Evolutionary conservation across 92 coral and sea anemone genomes (phyloP).

Genomic region (Isaurus tuberculatus): DNA sequence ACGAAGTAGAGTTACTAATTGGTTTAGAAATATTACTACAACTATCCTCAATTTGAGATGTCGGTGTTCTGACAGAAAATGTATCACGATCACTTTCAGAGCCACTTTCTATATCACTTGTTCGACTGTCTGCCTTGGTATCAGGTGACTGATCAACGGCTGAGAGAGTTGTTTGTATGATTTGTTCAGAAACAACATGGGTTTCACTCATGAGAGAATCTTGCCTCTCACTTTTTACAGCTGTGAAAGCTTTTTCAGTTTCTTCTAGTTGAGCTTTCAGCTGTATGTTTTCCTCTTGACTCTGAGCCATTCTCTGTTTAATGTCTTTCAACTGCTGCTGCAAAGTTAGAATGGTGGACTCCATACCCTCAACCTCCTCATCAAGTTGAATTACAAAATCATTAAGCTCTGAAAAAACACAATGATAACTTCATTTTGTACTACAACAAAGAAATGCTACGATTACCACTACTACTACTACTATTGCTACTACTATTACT

Average conservation of each 20-base stretch:
- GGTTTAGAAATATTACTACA: slow-evolving; percentile 35
- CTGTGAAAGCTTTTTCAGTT: slow-evolving; percentile 67
- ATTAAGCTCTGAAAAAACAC: slow-evolving; percentile 77
- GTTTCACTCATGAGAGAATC: slow-evolving; percentile 49
- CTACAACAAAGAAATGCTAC: too few species aligned
- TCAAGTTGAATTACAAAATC: slow-evolving; percentile 98
- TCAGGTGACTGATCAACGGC: slow-evolving; percentile 7
- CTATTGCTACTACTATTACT: too few species aligned
- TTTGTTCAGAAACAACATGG: slow-evolving; percentile 57
- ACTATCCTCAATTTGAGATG: slow-evolving; percentile 30
- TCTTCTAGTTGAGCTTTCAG: slow-evolving; percentile 62
- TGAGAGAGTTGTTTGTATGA: not conserved
- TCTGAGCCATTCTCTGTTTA: slow-evolving; percentile 76
- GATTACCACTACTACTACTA: too few species aligned
- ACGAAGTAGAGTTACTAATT: slow-evolving; percentile 58
- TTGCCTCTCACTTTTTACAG: slow-evolving; percentile 55
- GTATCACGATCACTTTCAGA: slow-evolving; percentile 34
- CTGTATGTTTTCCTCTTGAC: slow-evolving; percentile 51
- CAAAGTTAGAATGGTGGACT: slow-evolving; percentile 96
- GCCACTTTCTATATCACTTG: slow-evolving; percentile 38
- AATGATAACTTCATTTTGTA: not conserved
- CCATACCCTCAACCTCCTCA: slow-evolving; percentile 99
- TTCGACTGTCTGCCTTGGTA: slow-evolving; percentile 17
- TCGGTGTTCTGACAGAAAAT: slow-evolving; percentile 17
- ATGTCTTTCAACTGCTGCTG: slow-evolving; percentile 93